Conservation (phyloP, 2,113 vertebrate genomes). For the Apteryx owenii region DNA sequence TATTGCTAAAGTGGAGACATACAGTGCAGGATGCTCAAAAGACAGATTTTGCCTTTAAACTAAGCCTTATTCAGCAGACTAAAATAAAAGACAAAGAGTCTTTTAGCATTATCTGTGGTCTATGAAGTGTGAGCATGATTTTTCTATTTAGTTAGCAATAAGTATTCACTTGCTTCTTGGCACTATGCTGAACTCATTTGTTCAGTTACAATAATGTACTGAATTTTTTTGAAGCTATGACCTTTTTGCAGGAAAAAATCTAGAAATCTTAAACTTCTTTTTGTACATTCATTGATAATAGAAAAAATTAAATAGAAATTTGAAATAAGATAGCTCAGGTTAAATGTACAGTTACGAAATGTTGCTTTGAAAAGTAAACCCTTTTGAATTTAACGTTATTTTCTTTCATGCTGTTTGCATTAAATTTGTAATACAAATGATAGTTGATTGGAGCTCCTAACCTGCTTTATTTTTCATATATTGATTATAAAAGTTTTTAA, state of each 20-base stretch:
- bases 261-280: background rate
- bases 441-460: background rate
- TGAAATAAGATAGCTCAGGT: background rate
- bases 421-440: background rate
- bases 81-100: background rate
- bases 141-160: background rate
- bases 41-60: background rate
- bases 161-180: background rate
- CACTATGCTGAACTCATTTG: background rate
- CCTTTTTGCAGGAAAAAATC: background rate
- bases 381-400: background rate
- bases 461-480: background rate
- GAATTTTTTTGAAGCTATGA: background rate
- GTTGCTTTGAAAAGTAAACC: background rate
- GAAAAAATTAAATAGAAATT: background rate
- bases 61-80: background rate
- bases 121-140: background rate
- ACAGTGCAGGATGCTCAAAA: background rate
- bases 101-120: background rate
- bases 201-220: background rate
- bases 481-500: background rate
- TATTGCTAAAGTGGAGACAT: background rate
- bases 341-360: background rate
- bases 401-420: background rate
- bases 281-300: background rate